Evolutionary conservation across 2,113 vertebrate genomes (phyloP), one percentile per base, ranked within the genome.

Genomic region (Synodontis membranacea): DNA sequence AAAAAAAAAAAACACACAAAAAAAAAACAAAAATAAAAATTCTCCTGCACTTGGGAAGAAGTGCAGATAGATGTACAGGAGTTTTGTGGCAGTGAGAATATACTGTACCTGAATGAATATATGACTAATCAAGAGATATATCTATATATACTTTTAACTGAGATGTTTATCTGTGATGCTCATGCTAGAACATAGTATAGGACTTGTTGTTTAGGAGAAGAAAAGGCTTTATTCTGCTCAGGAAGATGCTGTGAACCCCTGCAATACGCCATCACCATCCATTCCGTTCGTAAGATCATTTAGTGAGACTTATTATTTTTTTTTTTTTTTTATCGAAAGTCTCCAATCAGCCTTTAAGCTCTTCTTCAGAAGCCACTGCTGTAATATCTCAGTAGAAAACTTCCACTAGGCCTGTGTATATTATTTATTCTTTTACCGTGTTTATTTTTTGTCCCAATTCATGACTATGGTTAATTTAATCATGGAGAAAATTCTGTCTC

Each of bases 221-320:
- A 82, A 85, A 80, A 74, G 68, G 86, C 86, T 86, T 86, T 83
- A 83, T 86, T 83, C 75, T 64, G 80, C 88, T 89, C 88, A 89
- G 88, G 88, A 87, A 86, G 83, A 87, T 82, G 80, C 86, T 85
- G 86, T 87, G 79, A 60, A 87, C 68, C 79, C 79, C 86, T 87
- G 80, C 86, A 80, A 87, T 87, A 80, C 34, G 39, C 56, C 83
- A 76, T 82, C 19, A 74, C 15, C 56, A 42, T 80, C 42, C 83
- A 86, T 84, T 89, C 74, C 64, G 34, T 72, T 75, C 4, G 0
- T 83, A 31, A 54, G 70, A 31, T 25, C 62, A 28, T 68, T 62
- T 37, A 19, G 60, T 42, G 48, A 68, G 37, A 72, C 42, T 1
- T 12, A 0, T 0, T 75, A 31, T 76, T 37, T 21, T 84, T 83